These are phyloP conservation scores for Andrena fulva DNA, from an alignment of 2,888 invertebrate species.

Conservation along the genomic window DNA sequence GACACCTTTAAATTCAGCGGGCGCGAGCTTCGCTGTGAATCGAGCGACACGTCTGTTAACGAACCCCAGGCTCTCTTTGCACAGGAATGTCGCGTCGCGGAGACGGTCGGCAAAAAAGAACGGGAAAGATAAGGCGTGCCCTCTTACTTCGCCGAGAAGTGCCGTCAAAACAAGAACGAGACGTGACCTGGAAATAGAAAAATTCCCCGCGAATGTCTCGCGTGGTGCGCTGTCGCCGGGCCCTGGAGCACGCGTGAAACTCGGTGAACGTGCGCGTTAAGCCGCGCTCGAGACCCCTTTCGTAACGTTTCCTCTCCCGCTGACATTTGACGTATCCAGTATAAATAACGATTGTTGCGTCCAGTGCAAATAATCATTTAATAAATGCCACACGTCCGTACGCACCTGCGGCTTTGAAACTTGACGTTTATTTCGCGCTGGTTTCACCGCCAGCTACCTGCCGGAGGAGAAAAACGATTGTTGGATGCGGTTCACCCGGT, in stretches of 20 bases:
- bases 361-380: constrained; percentile 65
- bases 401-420: constrained; percentile 55
- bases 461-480: constrained; percentile 26
- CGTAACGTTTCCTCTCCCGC: constrained; percentile 35
- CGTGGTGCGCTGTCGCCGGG: neutral
- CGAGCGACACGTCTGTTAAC: constrained; percentile 62
- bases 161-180: constrained; percentile 19
- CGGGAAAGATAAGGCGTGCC: neutral
- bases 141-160: neutral
- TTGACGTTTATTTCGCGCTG: constrained; percentile 52
- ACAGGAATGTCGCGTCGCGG: constrained; percentile 29
- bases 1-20: constrained; percentile 67
- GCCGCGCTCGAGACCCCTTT: constrained; percentile 42
- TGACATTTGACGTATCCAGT: constrained; percentile 68
- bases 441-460: constrained; percentile 32
- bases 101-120: neutral
- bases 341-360: constrained; percentile 63
- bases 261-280: constrained; percentile 17
- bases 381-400: constrained; percentile 64
- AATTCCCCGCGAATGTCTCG: constrained; percentile 41
- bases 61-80: constrained; percentile 48
- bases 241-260: neutral
- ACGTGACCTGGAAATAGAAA: constrained; percentile 55
- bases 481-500: neutral
- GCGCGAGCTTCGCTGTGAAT: constrained; percentile 39